These are phyloP conservation scores for Patella caerulea DNA, from an alignment of 2,888 invertebrate genomes.

Conservation along the genomic window DNA sequence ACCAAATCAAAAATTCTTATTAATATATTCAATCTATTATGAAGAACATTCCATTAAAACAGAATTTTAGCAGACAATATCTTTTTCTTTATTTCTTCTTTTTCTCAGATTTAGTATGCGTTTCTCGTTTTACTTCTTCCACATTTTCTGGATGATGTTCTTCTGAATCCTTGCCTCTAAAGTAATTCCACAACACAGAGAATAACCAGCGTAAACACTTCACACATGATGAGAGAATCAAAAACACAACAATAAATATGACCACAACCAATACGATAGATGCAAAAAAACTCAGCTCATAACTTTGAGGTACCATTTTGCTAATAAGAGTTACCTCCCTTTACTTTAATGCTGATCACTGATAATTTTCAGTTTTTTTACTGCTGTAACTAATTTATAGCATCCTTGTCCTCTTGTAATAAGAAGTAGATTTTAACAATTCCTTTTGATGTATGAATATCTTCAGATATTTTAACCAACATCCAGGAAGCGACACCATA, in stretches of 20 bases:
- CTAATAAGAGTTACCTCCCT: not conserved
- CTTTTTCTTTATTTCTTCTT: too few relatives aligned
- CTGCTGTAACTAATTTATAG: slow-evolving; percentile 31
- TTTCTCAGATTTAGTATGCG: too few relatives aligned
- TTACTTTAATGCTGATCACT: slow-evolving; percentile 1
- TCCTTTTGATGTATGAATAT: slow-evolving; percentile 81
- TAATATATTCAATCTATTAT: too few relatives aligned
- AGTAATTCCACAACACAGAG: not conserved
- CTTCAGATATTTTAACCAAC: slow-evolving; percentile 85
- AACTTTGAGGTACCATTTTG: slow-evolving; percentile 39
- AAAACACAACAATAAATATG: slow-evolving; percentile 32
- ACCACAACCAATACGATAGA: slow-evolving; percentile 33
- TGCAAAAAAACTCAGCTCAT: slow-evolving; percentile 37
- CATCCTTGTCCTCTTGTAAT: slow-evolving; percentile 81
- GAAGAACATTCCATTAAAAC: too few relatives aligned
- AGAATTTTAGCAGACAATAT: too few relatives aligned
- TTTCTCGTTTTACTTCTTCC: not conserved
- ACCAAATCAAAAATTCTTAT: too few relatives aligned
- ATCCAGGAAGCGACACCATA: slow-evolving; percentile 91
- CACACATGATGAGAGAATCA: slow-evolving; percentile 16
- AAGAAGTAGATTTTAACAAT: slow-evolving; percentile 88
- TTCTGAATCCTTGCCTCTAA: not conserved
- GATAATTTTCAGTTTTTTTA: not conserved
- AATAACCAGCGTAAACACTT: not conserved
- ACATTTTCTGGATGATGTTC: not conserved